Evolutionary conservation across 2,888 invertebrate species (phyloP), one percentile per base, ranked within the genome.

Genomic region (Erebia palarica): DNA sequence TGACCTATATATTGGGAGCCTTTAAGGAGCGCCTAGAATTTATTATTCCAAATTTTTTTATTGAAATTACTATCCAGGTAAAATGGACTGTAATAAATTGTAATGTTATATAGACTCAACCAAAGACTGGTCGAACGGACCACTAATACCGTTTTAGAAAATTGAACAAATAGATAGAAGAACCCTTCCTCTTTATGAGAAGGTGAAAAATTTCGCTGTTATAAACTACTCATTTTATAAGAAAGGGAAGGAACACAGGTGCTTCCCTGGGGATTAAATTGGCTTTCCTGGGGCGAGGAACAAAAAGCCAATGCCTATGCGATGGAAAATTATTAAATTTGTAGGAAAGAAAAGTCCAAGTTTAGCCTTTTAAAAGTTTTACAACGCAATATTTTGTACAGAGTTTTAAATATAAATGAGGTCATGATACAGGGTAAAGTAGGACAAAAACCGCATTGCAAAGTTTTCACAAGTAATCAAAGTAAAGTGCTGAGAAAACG

Each of bases 311-410:
- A 14, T 21, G 57, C 57, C 7, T 10, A 10, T 21, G 27, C 21
- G 27, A 58, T 27, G 57, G 1, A 9, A 27, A 47, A 18, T 16
- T 18, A 42, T 11, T 16, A 16, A 16, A 1, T 18, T 63, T 63
- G 18, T 14, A 63, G 21, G 18, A 63, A 49, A 21, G 63, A 63
- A 63, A 63, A 63, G 5, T 36, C 4, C 11, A 60, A 61, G 63
- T 63, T 63, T 49, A 18, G 47, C 47, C 49, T 49, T 49, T 63
- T 49, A 63, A 63, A 21, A 63, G 49, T 63, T 49, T 16, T 14
- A 3, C 63, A 47, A 8, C 49, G 47, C 47, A 18, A 63, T 36
- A 60, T 4, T 42, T 42, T 11, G 1, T 60, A 42, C 11, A 36
- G 42, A 36, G 57, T 57, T 58, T 21, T 11, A 58, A 27, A 27